A percentile compares a stretch with the other conserved stretches of the same genome.
phyloP scores from a whole-genome alignment of 2,888 invertebrate species.

The Heliconius erato region DNA sequence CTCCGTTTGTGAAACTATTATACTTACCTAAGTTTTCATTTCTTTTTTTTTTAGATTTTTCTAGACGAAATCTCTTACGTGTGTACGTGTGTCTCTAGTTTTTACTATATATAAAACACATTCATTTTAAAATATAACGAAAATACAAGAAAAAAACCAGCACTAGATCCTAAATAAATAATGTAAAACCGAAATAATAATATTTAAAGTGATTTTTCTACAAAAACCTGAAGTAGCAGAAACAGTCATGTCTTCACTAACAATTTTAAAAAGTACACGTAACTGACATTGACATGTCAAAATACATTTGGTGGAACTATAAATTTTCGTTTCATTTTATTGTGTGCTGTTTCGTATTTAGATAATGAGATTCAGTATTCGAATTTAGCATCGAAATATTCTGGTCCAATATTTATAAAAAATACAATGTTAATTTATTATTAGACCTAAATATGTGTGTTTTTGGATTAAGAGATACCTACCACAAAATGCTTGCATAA shows the following conservation, averaged over 20 bases:
- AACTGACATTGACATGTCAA: not conserved
- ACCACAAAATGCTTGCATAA: not conserved
- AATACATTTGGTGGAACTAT: not conserved
- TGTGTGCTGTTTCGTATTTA: constrained; percentile 10
- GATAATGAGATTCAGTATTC: constrained; percentile 5
- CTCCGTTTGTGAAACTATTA: not conserved
- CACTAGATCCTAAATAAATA: no score
- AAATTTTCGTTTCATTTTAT: not conserved
- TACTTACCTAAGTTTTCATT: not conserved
- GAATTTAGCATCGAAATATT: not conserved
- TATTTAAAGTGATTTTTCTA: not conserved
- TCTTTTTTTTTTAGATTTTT: not conserved
- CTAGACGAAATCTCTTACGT: no score
- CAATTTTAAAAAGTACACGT: not conserved
- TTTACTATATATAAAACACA: not conserved
- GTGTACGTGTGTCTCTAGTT: not conserved
- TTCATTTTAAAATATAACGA: not conserved
- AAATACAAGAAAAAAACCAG: no score
- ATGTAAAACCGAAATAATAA: no score
- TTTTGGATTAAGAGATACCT: not conserved
- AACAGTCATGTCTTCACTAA: not conserved
- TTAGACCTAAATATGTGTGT: not conserved
- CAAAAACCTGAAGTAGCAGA: not conserved
- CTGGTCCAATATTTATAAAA: not conserved
- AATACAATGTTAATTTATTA: not conserved